Evolutionary conservation across 2,888 invertebrate species (phyloP).

Genomic region (Eupithecia pulchellata): DNA sequence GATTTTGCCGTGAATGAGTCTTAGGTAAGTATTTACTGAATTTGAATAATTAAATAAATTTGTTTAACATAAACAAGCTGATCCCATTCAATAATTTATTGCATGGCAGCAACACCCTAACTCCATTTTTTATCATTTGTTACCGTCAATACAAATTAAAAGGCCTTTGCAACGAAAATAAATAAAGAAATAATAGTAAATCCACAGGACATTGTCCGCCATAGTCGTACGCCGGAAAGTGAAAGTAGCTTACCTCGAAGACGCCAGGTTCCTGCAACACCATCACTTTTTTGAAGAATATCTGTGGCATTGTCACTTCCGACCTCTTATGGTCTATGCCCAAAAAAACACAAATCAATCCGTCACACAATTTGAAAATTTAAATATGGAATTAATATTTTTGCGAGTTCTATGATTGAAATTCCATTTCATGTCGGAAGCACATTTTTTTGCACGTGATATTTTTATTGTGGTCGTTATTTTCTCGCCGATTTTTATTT

Average conservation of each 20-base stretch:
- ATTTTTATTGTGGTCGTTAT: constrained; percentile 24
- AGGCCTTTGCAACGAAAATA: constrained; percentile 14
- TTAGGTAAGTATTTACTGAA: neutral
- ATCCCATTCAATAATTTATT: neutral
- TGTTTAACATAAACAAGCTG: neutral
- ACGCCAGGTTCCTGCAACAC: constrained; percentile 76
- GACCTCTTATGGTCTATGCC: constrained; percentile 47
- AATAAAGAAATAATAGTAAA: constrained; percentile 19
- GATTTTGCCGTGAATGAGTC: neutral
- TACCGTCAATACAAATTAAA: neutral
- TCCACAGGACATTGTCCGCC: constrained; percentile 50
- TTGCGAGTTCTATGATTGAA: constrained; percentile 16
- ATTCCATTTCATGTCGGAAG: constrained; percentile 42
- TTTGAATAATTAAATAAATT: neutral
- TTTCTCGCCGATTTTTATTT: constrained; percentile 25
- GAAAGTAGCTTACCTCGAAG: constrained; percentile 83
- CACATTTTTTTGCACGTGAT: constrained; percentile 23
- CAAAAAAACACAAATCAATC: constrained; percentile 39
- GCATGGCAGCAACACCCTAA: neutral
- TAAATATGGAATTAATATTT: constrained; percentile 38
- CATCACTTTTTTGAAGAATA: constrained; percentile 85
- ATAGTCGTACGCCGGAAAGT: constrained; percentile 62
- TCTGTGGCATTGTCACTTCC: constrained; percentile 78
- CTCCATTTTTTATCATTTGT: neutral
- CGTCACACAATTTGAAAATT: constrained; percentile 39